Evolutionary conservation across 2,888 invertebrate genomes (phyloP), one percentile per base, ranked within the genome.

Genomic region (Ectemnius continuus): DNA sequence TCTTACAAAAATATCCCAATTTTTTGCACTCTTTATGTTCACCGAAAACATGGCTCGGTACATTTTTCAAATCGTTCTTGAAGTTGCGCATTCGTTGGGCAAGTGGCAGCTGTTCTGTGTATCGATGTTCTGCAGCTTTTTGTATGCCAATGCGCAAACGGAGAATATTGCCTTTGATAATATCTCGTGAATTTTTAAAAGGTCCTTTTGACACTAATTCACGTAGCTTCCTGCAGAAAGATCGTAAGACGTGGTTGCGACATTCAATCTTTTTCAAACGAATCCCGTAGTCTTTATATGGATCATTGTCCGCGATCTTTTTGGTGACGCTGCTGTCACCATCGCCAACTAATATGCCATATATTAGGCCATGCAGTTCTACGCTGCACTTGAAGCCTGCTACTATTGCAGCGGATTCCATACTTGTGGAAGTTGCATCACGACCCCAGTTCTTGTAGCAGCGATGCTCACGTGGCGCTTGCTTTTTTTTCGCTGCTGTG

Each of bases 391-490:
- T 73, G 26, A 85, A 84, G 1, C 82, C 78, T 56, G 81, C 78
- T 0, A 70, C 61, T 28, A 85, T 75, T n/a, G 76, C 74, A 61
- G 75, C 79, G 20, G 69, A 65, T 78, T 71, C 62, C 67, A 62
- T 71, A 1, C 45, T 36, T 8, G 59, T 36, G 8, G 67, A 67
- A 52, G 16, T 48, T 18, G 20, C 23, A 13, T 26, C 56, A 0
- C 4, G 4, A 20, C 79, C 80, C 79, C 84, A 83, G 79, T 88
- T 89, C n/a, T 87, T 84, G 14, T 80, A 81, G 56, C 80, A 65
- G 3, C 56, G 13, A 58, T 65, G 58, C 5, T 28, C 45, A 4
- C 26, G 5, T 1, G n/a, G 8, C 2, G 36, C 8, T 36, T 11
- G 8, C 5, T 36, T 6, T 8, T 36, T 36, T 11, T 36, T 36